Base-by-base conservation (phyloP, 30 jellyfish, hydroid and myxozoan species). In the Hydractinia echinata region DNA sequence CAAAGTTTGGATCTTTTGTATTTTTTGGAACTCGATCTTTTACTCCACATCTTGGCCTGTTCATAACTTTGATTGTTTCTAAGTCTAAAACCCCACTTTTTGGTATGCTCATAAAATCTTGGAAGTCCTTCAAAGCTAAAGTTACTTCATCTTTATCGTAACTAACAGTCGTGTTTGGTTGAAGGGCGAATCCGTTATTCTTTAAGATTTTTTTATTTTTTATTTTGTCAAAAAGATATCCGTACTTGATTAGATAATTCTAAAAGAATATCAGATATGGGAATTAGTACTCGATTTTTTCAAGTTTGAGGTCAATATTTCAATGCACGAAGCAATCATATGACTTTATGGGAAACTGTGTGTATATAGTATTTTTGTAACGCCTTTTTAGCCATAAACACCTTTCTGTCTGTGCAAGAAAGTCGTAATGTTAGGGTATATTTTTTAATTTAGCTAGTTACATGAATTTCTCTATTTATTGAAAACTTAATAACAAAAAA, bases 31-130 rank as follows among this genome's bases (percentile, higher is more conserved):
- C 13, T 49, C n/a, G 30, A 21, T 77, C 85, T 7, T 56, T 56
- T 60, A 8, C 19, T 7, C n/a, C 39, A 50, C 85, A 77, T 66
- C 85, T 18, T 44, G 85, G 83, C 18, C 13, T 50, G 44, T 55
- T 61, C 85, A 77, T 77, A 19, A 54, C 30, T 77, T 21, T 53
- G 18, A 54, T 14, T 55, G 82, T 77, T 51, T 61, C 55, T 30
- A 51, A 30, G 85, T 77, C 85, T 5, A 77, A 50, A 5, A 53
- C 53, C 10, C 85, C 85, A 5, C 80, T 77, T 60, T 77, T 50
- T 9, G 79, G 85, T 56, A 77, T 13, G 13, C 60, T 77, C 48
- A 10, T 51, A 30, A 53, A 77, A n/a, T 6, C 49, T 77, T 77
- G 85, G 5, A 77, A 77, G 0, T 54, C 55, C 15, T 18, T 52